Evolutionary conservation across 35 echinoderm and acorn worm species (phyloP).

Genomic region (Ptychodera flava): DNA sequence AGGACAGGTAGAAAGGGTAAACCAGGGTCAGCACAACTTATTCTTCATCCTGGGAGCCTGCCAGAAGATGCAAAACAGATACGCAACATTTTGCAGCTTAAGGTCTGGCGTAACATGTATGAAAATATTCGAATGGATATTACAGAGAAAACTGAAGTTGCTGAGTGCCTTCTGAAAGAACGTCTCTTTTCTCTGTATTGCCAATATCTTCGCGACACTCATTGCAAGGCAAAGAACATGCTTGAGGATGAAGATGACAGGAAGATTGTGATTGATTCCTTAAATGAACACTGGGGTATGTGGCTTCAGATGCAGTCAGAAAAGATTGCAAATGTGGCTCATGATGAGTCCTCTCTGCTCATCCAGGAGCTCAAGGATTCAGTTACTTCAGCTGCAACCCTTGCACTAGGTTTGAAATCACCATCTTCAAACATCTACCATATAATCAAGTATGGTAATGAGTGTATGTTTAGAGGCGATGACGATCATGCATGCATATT

Average conservation of each 20-base stretch:
- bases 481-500: background rate
- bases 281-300: background rate
- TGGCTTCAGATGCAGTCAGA: background rate
- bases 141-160: background rate
- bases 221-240: background rate
- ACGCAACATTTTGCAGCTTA: background rate
- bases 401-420: background rate
- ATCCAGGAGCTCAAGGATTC: background rate
- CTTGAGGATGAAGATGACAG: background rate
- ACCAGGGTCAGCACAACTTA: background rate
- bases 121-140: background rate
- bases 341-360: no score
- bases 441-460: background rate
- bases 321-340: background rate
- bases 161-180: background rate
- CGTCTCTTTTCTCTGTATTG: background rate
- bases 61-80: background rate
- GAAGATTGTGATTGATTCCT: background rate
- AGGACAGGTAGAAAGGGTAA: background rate
- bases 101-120: background rate
- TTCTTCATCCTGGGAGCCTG: background rate
- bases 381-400: background rate
- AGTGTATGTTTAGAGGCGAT: background rate
- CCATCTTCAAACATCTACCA: background rate
- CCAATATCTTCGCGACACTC: background rate